Conservation (phyloP, 2,113 vertebrate genomes). For the Oriolus oriolus region DNA sequence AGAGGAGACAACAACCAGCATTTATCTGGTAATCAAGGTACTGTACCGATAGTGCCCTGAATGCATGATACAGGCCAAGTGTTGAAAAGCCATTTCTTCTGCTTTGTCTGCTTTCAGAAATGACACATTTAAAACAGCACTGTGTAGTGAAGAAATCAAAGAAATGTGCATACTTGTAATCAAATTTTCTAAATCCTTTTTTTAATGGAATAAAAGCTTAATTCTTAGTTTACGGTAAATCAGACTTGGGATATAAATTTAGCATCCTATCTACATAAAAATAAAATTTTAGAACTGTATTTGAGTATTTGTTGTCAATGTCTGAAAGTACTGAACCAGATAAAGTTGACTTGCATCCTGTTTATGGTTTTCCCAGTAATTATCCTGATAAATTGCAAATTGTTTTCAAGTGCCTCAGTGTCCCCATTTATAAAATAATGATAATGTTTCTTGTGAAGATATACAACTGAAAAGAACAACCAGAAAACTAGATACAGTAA, state of each 20-base stretch:
- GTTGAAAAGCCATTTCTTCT: neutral
- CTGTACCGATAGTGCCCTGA: neutral
- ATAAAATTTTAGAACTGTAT: neutral
- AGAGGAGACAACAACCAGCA: conserved; percentile 33
- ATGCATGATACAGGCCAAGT: neutral
- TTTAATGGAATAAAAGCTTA: neutral
- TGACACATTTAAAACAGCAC: neutral
- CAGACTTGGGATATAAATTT: neutral
- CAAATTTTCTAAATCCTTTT: neutral
- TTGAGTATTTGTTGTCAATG: neutral
- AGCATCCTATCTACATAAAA: neutral
- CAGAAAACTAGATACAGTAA: neutral
- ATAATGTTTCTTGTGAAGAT: neutral
- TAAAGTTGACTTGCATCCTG: neutral
- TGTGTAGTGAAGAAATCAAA: neutral
- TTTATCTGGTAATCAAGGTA: conserved; percentile 56
- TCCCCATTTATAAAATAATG: neutral
- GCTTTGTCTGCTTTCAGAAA: neutral
- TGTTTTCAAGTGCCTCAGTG: neutral
- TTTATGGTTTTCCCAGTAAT: neutral
- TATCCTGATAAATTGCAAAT: neutral
- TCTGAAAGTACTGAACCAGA: neutral
- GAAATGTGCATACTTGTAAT: neutral
- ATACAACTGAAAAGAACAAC: neutral
- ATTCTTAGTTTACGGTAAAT: neutral